A percentile compares a stretch with the other conserved stretches of the same genome.
Conservation (phyloP, 2,888 invertebrate species). For the Dasysyrphus tricinctus region DNA sequence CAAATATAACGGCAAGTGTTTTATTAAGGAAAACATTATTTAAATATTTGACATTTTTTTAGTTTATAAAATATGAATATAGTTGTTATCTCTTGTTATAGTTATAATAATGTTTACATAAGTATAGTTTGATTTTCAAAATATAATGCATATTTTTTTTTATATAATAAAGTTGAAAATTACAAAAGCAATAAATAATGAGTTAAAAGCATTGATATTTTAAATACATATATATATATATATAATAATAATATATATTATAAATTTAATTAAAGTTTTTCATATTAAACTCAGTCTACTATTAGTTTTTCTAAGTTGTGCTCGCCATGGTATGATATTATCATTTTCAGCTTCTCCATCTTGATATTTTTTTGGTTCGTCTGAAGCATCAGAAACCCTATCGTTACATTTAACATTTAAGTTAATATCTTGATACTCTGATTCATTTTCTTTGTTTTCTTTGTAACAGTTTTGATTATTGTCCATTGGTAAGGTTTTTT, state of each 20-base stretch:
- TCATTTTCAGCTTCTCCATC: slow-evolving; percentile 85
- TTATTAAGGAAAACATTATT: slow-evolving; percentile 1
- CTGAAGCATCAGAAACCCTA: slow-evolving; percentile 58
- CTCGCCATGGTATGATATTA: slow-evolving; percentile 94
- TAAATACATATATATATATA: slow-evolving; percentile 8
- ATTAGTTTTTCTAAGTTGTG: slow-evolving; percentile 94
- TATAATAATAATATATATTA: neutral
- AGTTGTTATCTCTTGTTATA: slow-evolving; percentile 5
- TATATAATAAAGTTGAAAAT: slow-evolving; percentile 37
- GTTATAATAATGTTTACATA: slow-evolving; percentile 31
- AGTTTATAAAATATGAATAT: slow-evolving; percentile 14
- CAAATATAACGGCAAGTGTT: slow-evolving; percentile 7
- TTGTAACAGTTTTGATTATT: slow-evolving; percentile 80
- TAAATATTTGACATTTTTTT: slow-evolving; percentile 20
- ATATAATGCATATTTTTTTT: slow-evolving; percentile 14
- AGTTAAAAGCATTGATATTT: slow-evolving; percentile 37
- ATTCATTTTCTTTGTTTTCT: slow-evolving; percentile 80
- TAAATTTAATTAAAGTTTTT: slow-evolving; percentile 77
- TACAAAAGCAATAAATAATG: slow-evolving; percentile 69
- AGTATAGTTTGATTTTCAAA: slow-evolving; percentile 12
- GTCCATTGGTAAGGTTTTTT: slow-evolving; percentile 76
- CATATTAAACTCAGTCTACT: slow-evolving; percentile 94
- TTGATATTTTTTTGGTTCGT: slow-evolving; percentile 80
- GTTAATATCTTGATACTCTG: slow-evolving; percentile 57
- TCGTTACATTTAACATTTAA: slow-evolving; percentile 73